Evolutionary conservation across 2,797 vertebrate species (phyloP), one percentile per base, ranked within the genome.

Genomic region (Enteromius fasciolatus): DNA sequence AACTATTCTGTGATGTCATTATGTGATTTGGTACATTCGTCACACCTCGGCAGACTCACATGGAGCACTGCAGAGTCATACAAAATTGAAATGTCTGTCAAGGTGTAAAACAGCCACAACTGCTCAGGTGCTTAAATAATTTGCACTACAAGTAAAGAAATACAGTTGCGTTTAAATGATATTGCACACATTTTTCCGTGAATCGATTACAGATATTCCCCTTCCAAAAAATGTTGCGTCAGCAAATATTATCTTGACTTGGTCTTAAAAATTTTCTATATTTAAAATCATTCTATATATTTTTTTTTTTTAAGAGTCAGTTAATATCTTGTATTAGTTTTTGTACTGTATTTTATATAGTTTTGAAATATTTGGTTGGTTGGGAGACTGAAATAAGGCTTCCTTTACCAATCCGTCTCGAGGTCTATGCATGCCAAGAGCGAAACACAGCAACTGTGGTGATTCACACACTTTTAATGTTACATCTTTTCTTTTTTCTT

Each of bases 1-100:
- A 66, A 28, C 54, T 48, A 11, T 36, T 73, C 54, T 63, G 20
- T 63, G 20, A 36, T 48, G n/a, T 79, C 50, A 50, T 80, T 48
- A 28, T 81, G 18, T 14, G 14, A 39, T 48, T 46, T 20, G 17
- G 28, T 33, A 73, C 44, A 50, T 25, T 50, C 18, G 11, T 52
- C 70, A 67, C 4, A 52, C 61, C 11, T 69, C 57, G 23, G 69
- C 41, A 46, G n/a, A 10, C n/a, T 23, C 41, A 28, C 39, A 61
- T 59, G 25, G 25, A 75, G 18, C 28, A 33, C 25, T 20, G 44
- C 23, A 72, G 70, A 36, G 48, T 36, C 33, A 5, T 70, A 5
- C 15, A 68, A 6, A 11, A 54, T 70, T 57, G 15, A 8, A 36
- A 61, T 39, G 64, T 18, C 64, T 11, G 10, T 67, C 33, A 12